Conservation (phyloP, 2,888 invertebrate species). For the Apamea anceps region DNA sequence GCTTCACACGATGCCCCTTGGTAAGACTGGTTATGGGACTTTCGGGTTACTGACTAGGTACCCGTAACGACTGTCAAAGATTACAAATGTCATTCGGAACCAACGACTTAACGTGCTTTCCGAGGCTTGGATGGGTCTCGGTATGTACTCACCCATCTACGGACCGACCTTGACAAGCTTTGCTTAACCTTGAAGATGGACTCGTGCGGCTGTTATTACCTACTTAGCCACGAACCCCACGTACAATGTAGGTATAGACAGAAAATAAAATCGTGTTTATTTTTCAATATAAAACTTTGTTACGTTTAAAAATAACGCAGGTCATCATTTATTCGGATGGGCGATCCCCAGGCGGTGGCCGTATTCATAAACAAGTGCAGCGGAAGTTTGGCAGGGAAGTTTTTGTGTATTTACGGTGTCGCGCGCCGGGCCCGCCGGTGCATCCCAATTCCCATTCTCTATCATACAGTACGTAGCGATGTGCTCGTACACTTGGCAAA, state of each 20-base stretch:
- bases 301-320: constrained; percentile 66
- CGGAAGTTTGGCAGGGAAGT: constrained; percentile 86
- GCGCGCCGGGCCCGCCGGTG: constrained; percentile 71
- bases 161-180: background rate
- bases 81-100: background rate
- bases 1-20: background rate
- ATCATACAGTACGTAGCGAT: constrained; percentile 68
- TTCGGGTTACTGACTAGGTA: background rate
- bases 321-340: constrained; percentile 76
- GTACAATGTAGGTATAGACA: background rate
- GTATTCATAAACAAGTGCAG: constrained; percentile 86
- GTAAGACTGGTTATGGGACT: background rate
- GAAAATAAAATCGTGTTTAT: constrained; percentile 41
- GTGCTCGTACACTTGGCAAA: constrained; percentile 76
- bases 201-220: background rate
- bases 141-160: background rate
- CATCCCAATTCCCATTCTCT: constrained; percentile 76
- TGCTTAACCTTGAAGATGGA: background rate
- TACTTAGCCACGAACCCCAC: background rate
- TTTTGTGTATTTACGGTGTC: constrained; percentile 85
- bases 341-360: constrained; percentile 76
- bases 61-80: background rate
- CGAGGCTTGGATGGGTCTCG: background rate
- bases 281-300: constrained; percentile 64
- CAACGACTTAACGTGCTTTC: background rate